Evolutionary conservation across 2,888 invertebrate species (phyloP).

Genomic region (Tricholauxania praeusta): DNA sequence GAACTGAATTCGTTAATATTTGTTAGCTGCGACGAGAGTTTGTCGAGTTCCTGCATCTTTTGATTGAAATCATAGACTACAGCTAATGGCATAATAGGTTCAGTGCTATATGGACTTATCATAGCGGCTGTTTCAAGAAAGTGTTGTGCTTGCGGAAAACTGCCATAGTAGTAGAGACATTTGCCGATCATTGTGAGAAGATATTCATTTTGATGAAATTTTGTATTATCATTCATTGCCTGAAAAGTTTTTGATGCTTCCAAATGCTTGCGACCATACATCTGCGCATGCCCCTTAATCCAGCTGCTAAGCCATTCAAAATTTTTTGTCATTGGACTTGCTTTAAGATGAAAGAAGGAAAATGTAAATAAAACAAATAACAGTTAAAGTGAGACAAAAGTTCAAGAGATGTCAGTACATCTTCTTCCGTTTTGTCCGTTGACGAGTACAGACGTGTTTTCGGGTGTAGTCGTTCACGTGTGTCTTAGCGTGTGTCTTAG

Average conservation of each 20-base stretch:
- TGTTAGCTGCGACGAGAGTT: constrained; percentile 69
- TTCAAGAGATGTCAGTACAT: too few relatives aligned
- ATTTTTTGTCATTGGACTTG: constrained; percentile 57
- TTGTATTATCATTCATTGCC: constrained; percentile 75
- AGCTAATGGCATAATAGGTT: constrained; percentile 76
- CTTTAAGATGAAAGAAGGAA: constrained; percentile 46
- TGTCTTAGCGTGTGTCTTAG: too few relatives aligned
- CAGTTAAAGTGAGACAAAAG: too few relatives aligned
- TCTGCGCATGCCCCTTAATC: constrained; percentile 75
- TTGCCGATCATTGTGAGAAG: constrained; percentile 79
- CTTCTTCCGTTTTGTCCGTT: too few relatives aligned
- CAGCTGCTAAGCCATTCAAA: constrained; percentile 73
- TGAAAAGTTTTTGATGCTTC: constrained; percentile 77
- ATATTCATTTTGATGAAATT: constrained; percentile 76
- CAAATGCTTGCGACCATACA: constrained; percentile 76
- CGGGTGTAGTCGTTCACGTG: too few relatives aligned
- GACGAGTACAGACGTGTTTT: too few relatives aligned
- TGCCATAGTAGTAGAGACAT: constrained; percentile 79
- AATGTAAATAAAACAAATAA: constrained; percentile 1
- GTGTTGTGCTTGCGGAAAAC: constrained; percentile 74
- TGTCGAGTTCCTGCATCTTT: constrained; percentile 73
- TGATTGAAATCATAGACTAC: constrained; percentile 74
- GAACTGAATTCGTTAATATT: constrained; percentile 70
- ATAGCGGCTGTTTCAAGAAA: constrained; percentile 67
- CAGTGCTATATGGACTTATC: constrained; percentile 70